Evolutionary conservation across 2,113 vertebrate genomes (phyloP), one percentile per base, ranked within the genome.

Genomic region (Lophochroa leadbeateri): DNA sequence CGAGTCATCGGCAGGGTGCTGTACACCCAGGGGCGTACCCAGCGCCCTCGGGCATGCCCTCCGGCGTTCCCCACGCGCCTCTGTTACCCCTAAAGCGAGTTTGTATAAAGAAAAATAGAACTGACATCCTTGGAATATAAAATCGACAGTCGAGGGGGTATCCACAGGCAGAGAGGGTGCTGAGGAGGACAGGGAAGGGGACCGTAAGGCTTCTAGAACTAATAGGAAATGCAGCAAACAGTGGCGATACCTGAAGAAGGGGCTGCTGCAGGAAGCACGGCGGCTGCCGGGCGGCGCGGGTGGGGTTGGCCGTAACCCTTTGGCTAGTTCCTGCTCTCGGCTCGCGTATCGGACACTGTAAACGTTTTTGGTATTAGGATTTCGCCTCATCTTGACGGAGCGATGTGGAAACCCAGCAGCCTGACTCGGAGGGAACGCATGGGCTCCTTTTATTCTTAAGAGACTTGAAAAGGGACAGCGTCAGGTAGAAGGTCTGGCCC

Each of bases 141-240:
- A 98, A 97, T 37, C 11, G 94, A 95, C 65, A 52, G 93, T 94
- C 29, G 46, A 95, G 95, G 82, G 90, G 90, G 94, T 96, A 94
- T 96, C 92, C 69, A 85, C 71, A 91, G 93, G 91, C 92, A 88
- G 97, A 95, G 88, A 24, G 65, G 24, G 24, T 37, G 58, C 70
- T 39, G 58, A 67, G 69, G 86, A 91, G 10, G 4, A 35, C 57
- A 35, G 77, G 68, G 82, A 87, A 93, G 35, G n/a, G 92, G 91
- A 95, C 96, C n/a, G 83, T 98, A 98, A 98, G 98, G 98, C 98
- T 98, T 98, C 97, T 97, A 96, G 97, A 97, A 79, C 95, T 94
- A 97, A 95, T 4, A 91, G 96, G 95, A 96, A 94, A 96, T 95
- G 94, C 96, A 96, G 96, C 97, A 96, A 69, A 91, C 85, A 88